phyloP scores from a whole-genome alignment of 2,888 invertebrate genomes.

The Laothoe populi region DNA sequence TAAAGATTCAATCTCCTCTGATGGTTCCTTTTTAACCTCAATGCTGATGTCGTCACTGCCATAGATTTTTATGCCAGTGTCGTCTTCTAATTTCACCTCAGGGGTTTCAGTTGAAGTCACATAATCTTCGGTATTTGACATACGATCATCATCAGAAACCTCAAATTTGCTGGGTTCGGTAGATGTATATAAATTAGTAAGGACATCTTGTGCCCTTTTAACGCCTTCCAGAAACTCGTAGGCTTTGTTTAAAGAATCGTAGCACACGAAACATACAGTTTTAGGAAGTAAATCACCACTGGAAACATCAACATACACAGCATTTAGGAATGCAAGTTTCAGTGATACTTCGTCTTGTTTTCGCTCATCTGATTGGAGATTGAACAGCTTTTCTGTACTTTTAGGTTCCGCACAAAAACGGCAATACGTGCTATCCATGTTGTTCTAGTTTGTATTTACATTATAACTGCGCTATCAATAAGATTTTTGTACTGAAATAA shows the following conservation, averaged over 20 bases:
- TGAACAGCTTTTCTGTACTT: constrained; percentile 58
- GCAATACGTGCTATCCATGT: constrained; percentile 58
- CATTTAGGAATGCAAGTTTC: constrained; percentile 68
- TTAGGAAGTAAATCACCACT: constrained; percentile 59
- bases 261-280: constrained; percentile 71
- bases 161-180: constrained; percentile 49
- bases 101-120: background rate
- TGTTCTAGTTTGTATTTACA: constrained; percentile 38
- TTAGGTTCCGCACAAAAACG: constrained; percentile 70
- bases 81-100: constrained; percentile 12
- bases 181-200: constrained; percentile 50
- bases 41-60: constrained; percentile 44
- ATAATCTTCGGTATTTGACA: constrained; percentile 53
- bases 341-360: constrained; percentile 57
- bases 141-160: constrained; percentile 59
- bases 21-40: constrained; percentile 63
- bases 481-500: background rate
- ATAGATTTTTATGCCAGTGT: constrained; percentile 22
- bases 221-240: constrained; percentile 64
- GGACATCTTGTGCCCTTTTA: constrained; percentile 59
- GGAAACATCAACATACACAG: constrained; percentile 66
- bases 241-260: constrained; percentile 66
- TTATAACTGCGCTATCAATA: too few species aligned
- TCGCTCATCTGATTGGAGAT: constrained; percentile 51
- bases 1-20: constrained; percentile 55